Evolutionary conservation across 2,113 vertebrate species (phyloP), one percentile per base, ranked within the genome.

Genomic region (Rhinopomastus cyanomelas): DNA sequence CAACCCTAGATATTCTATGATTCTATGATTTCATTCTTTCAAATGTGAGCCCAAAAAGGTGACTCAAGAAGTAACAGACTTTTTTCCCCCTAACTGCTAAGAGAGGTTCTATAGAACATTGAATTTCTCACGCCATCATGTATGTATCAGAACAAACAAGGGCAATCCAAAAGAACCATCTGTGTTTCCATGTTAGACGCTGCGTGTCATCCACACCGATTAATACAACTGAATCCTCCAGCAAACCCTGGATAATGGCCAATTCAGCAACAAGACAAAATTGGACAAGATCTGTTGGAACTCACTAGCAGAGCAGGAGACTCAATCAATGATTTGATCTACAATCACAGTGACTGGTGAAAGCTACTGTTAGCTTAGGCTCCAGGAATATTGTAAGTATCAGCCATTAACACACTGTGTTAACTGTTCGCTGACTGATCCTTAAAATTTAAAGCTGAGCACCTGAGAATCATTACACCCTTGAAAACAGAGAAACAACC

Each of bases 141-240:
- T 46, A 61, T 2, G 8, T 25, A 73, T 25, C 52, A 69, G 52
- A 65, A 66, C 11, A 84, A 90, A 73, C 3, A 15, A 64, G 8
- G 27, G 29, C 26, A 79, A 84, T 48, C 16, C 46, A 68, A 55
- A 74, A 1, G 1, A 88, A 61, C 0, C 0, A 39, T 12, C 32
- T 26, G 22, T 9, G 29, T 12, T 73, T 67, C 27, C 71, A 72
- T 18, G 65, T 60, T 23, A 48, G 37, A 39, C 23, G 11, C 22
- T 3, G 44, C 19, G 27, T 52, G 46, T 9, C 68, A 88, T 26
- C 29, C 62, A 74, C 29, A 86, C 1, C 52, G 59, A 44, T 37
- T 39, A 84, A 85, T 55, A 76, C 88, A 81, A 62, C 0, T 59
- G 7, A 84, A 52, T 42, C 55, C 51, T 44, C 34, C 27, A 83